Conservation (phyloP, 1,140 invertebrate genomes). For the Thalassaphorura encarpata region DNA sequence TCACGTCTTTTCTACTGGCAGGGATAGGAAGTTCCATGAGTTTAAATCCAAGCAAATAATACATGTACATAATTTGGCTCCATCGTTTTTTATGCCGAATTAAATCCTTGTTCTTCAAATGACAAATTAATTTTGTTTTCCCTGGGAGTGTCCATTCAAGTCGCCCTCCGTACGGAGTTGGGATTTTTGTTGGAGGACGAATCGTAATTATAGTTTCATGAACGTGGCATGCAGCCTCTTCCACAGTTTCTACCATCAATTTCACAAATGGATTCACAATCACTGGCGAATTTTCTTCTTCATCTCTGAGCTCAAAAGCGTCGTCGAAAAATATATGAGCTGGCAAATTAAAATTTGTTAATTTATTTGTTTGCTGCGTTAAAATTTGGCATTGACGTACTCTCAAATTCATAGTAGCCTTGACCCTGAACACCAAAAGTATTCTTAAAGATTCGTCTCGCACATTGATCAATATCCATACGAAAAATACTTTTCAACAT, state of each 20-base stretch:
- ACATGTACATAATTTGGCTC: conserved; percentile 53
- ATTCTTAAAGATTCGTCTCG: conserved; percentile 50
- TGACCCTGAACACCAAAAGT: conserved; percentile 52
- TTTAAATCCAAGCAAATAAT: conserved; percentile 49
- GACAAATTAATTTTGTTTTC: conserved; percentile 38
- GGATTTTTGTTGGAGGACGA: conserved; percentile 34
- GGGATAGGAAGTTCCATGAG: conserved; percentile 40
- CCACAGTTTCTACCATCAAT: conserved; percentile 80
- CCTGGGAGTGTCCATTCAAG: conserved; percentile 39
- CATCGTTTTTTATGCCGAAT: conserved; percentile 42
- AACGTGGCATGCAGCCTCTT: conserved; percentile 88
- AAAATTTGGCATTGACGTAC: conserved; percentile 36
- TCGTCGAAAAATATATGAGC: conserved; percentile 99
- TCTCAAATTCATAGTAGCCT: conserved; percentile 59
- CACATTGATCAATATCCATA: conserved; percentile 54
- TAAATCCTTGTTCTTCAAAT: conserved; percentile 40
- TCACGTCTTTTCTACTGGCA: conserved; percentile 37
- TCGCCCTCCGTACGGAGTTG: conserved; percentile 41
- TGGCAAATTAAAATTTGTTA: conserved; percentile 50
- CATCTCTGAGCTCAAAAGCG: conserved; percentile 91
- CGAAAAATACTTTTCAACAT: conserved; percentile 50
- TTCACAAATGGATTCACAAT: conserved; percentile 95
- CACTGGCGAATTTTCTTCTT: conserved; percentile 65
- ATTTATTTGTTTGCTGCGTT: too few species aligned
- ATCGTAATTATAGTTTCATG: conserved; percentile 59